These are phyloP conservation scores for Psammodynastes pulverulentus DNA, from an alignment of 2,113 vertebrate species.

Conservation along the genomic window DNA sequence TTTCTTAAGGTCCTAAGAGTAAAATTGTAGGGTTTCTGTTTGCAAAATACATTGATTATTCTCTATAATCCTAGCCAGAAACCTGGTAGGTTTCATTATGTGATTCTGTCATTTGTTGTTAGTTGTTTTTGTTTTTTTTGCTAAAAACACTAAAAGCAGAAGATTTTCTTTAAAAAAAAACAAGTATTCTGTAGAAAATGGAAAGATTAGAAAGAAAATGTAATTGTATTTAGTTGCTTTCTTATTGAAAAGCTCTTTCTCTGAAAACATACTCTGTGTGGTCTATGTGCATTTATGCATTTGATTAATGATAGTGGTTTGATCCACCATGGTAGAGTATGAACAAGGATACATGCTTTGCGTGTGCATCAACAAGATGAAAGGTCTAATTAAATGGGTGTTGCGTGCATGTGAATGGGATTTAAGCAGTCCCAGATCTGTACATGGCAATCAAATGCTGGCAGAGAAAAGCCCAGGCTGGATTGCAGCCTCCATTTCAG, in stretches of 20 bases:
- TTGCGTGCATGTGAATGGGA: constrained; percentile 8
- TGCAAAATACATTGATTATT: neutral
- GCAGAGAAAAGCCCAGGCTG: constrained; percentile 9
- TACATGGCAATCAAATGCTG: constrained; percentile 27
- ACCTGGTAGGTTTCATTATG: neutral
- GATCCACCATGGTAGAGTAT: constrained; percentile 9
- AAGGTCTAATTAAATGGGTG: constrained; percentile 23
- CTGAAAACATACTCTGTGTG: constrained; percentile 12
- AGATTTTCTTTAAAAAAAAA: neutral
- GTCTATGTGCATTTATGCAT: neutral
- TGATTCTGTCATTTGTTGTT: neutral
- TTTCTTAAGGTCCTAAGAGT: neutral
- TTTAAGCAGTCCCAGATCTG: constrained; percentile 21
- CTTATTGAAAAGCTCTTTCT: constrained; percentile 29
- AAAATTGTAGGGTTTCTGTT: neutral
- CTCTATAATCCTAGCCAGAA: neutral
- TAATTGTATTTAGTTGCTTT: neutral
- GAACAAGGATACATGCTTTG: constrained; percentile 28
- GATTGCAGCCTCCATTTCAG: constrained; percentile 20
- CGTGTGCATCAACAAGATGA: constrained; percentile 23
- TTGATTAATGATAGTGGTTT: constrained; percentile 24
- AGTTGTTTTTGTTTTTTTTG: neutral
- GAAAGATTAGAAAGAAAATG: neutral
- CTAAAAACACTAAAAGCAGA: neutral
- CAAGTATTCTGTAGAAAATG: neutral